phyloP scores from a whole-genome alignment of 2,113 vertebrate species.

The Oryzias celebensis region DNA sequence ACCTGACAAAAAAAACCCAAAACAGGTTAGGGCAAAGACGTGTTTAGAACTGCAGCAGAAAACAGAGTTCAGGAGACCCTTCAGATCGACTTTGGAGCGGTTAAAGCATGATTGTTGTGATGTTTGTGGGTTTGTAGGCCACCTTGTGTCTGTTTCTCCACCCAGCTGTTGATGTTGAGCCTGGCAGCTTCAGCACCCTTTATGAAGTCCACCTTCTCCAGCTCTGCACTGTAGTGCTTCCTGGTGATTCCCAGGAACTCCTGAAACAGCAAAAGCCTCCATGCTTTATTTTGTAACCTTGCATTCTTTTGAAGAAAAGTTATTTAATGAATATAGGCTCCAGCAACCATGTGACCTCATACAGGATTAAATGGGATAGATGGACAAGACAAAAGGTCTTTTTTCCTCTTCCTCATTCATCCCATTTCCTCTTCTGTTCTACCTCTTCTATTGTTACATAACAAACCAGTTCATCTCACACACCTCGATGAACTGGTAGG shows the following conservation, averaged over 20 bases:
- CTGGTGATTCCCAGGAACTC: conserved; percentile 64
- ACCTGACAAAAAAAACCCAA: conserved; percentile 17
- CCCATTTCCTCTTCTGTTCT: too few species aligned
- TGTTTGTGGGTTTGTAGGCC: not conserved
- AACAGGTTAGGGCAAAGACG: fast-evolving
- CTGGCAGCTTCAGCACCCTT: conserved; percentile 51
- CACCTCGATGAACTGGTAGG: conserved; percentile 84
- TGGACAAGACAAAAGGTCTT: too few species aligned
- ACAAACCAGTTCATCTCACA: conserved; percentile 3
- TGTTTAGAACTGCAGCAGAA: not conserved
- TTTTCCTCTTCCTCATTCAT: too few species aligned
- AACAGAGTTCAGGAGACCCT: not conserved
- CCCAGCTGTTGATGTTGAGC: conserved; percentile 77
- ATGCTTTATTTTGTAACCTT: too few species aligned
- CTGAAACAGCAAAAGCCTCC: conserved; percentile 46
- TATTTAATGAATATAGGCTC: too few species aligned
- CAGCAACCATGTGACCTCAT: too few species aligned
- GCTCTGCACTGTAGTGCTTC: conserved; percentile 68
- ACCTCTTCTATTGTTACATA: too few species aligned
- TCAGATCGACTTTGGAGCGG: not conserved
- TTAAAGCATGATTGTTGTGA: not conserved
- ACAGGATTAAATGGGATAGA: too few species aligned
- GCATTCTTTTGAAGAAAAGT: too few species aligned
- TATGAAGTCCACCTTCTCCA: conserved; percentile 73
- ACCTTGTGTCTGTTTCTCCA: conserved; percentile 77